A percentile compares a stretch with the other conserved stretches of the same genome.
phyloP scores from a whole-genome alignment of 2,113 vertebrate genomes.

The Cettia cetti region DNA sequence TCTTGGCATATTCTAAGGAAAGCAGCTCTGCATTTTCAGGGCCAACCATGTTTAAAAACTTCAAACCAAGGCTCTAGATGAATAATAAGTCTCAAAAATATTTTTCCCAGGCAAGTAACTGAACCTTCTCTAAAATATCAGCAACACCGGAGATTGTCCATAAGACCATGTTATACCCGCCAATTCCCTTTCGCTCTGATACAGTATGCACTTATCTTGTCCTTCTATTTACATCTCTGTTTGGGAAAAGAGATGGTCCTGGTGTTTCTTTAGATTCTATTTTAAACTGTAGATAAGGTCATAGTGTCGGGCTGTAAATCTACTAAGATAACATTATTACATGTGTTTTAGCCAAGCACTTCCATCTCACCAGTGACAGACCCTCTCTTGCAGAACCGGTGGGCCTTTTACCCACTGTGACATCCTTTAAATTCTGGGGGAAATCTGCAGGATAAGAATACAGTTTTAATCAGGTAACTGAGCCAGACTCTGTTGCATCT shows the following conservation, averaged over 20 bases:
- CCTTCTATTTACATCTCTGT: not conserved
- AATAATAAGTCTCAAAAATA: not conserved
- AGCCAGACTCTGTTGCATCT: not conserved
- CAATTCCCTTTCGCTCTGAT: not conserved
- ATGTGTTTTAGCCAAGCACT: not conserved
- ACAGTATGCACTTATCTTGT: not conserved
- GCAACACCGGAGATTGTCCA: not conserved
- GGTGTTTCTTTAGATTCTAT: not conserved
- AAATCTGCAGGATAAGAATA: not conserved
- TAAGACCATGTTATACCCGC: not conserved
- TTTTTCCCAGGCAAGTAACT: not conserved
- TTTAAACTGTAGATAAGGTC: not conserved
- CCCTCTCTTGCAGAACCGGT: not conserved
- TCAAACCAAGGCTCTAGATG: not conserved
- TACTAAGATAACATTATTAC: not conserved
- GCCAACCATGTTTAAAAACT: not conserved
- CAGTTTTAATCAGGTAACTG: not conserved
- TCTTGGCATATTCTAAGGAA: not conserved
- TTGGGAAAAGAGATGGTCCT: not conserved
- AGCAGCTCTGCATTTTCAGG: not conserved
- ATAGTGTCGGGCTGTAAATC: not conserved
- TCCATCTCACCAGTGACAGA: not conserved
- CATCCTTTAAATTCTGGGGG: not conserved
- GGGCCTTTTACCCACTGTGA: not conserved
- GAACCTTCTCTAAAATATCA: not conserved